Evolutionary conservation across 35 echinoderm and acorn worm genomes (phyloP).

Genomic region (Heliocidaris erythrogramma): DNA sequence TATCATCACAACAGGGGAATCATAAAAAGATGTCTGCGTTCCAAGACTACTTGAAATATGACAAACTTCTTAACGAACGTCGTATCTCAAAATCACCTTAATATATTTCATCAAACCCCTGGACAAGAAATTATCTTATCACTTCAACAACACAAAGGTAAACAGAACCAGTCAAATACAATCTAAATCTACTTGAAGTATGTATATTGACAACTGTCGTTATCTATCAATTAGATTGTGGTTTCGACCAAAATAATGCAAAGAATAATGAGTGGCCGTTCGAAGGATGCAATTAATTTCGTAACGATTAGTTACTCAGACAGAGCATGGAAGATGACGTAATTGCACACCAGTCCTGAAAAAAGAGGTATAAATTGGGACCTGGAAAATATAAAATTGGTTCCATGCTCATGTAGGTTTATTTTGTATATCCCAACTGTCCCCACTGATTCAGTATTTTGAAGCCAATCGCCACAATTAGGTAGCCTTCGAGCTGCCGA

Average conservation of each 20-base stretch:
- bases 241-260: not conserved
- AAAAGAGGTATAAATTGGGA: not conserved
- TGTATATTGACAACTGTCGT: not conserved
- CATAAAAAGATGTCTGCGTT: not conserved
- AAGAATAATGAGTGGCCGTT: not conserved
- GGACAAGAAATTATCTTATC: not conserved
- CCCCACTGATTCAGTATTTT: not conserved
- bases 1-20: too few relatives aligned
- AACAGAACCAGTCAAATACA: not conserved
- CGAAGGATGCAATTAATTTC: not conserved
- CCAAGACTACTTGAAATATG: not conserved
- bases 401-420: not conserved
- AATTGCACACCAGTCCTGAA: not conserved
- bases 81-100: constrained; percentile 3
- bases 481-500: not conserved
- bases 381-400: not conserved
- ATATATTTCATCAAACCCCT: not conserved
- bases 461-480: too few relatives aligned
- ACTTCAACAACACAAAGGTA: not conserved
- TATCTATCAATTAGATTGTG: not conserved
- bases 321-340: not conserved
- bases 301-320: not conserved
- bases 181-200: not conserved
- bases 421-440: not conserved
- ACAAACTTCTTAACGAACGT: not conserved